Evolutionary conservation across 1,140 invertebrate species (phyloP), one percentile per base, ranked within the genome.

Genomic region (Diploscapter pachys): DNA sequence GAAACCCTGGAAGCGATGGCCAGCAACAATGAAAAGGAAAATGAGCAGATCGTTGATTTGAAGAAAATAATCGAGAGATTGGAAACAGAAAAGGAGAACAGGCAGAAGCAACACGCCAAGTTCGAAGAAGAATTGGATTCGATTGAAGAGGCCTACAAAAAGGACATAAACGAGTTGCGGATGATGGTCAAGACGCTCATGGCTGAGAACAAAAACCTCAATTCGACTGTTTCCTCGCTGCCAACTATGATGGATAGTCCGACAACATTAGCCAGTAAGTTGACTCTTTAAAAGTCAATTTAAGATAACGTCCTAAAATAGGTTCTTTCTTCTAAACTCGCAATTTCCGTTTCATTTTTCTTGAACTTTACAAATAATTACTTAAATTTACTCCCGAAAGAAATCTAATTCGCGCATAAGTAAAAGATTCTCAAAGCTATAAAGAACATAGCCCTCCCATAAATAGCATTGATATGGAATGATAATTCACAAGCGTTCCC

Each of bases 1-100:
- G 95, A 98, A 88, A 89, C 95, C 76, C 88, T 98, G 75, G 96
- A 98, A 88, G 91, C 91, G 75, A 87, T 96, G 77, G 93, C 94
- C 1, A 91, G 91, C 3, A 91, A 91, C 81, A 94, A 93, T 85
- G 95, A 98, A 86, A 90, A 91, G 54, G 93, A 96, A 85, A 94
- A 93, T 83, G 90, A 90, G 4, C 90, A 91, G 68, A 89, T 97
- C 61, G 90, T 91, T 81, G 93, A 96, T 80, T 86, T 97, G 51
- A 84, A 90, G 79, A 89, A 91, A 11, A 92, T 92, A 79, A 92
- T 98, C 78, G 90, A 91, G 4, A 92, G 94, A 83, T 87, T 98
- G 63, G 93, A 98, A 87, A 91, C 90, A 82, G 95, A 97, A 83
- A 97, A 97, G 59, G 49, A 51, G 9, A 67, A 77, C 9, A 72